Conservation (phyloP, 2,888 invertebrate genomes). For the Eristalis tenax region DNA sequence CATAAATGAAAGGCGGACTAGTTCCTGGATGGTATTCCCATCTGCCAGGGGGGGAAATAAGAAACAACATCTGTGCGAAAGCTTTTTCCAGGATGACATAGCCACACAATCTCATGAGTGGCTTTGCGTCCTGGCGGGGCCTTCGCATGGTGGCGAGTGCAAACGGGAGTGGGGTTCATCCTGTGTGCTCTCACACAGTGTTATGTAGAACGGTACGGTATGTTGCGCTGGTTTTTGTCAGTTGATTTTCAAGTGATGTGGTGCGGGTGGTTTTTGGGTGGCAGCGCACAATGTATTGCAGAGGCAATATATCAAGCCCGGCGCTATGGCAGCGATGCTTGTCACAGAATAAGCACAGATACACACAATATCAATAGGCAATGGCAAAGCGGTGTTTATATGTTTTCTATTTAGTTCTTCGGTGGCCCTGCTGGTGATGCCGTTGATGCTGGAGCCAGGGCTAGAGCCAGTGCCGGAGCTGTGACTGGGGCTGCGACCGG, state of each 20-base stretch:
- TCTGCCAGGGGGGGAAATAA: slow-evolving; percentile 65
- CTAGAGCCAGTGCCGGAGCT: background rate
- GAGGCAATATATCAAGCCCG: slow-evolving; percentile 69
- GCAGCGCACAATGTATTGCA: slow-evolving; percentile 68
- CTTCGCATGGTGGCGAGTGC: slow-evolving; percentile 50
- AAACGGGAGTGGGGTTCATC: slow-evolving; percentile 60
- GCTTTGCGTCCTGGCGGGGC: slow-evolving; percentile 68
- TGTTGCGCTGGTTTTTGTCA: slow-evolving; percentile 72
- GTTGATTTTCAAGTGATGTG: slow-evolving; percentile 71
- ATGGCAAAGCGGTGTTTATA: slow-evolving; percentile 72
- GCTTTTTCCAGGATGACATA: slow-evolving; percentile 76
- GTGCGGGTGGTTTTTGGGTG: slow-evolving; percentile 14
- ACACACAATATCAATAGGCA: slow-evolving; percentile 72
- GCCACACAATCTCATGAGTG: slow-evolving; percentile 75
- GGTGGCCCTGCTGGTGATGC: background rate
- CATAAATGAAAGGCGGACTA: slow-evolving; percentile 71
- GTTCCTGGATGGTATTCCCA: slow-evolving; percentile 72
- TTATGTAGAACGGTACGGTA: slow-evolving; percentile 67
- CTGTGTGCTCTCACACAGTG: slow-evolving; percentile 56
- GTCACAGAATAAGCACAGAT: slow-evolving; percentile 71
- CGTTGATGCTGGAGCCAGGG: background rate
- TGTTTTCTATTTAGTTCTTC: slow-evolving; percentile 71
- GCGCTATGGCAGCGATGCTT: slow-evolving; percentile 61
- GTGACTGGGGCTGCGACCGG: no score
- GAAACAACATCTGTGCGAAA: slow-evolving; percentile 71